These are phyloP conservation scores for Aplodontia rufa DNA, from an alignment of 2,113 vertebrate species.

Conservation along the genomic window DNA sequence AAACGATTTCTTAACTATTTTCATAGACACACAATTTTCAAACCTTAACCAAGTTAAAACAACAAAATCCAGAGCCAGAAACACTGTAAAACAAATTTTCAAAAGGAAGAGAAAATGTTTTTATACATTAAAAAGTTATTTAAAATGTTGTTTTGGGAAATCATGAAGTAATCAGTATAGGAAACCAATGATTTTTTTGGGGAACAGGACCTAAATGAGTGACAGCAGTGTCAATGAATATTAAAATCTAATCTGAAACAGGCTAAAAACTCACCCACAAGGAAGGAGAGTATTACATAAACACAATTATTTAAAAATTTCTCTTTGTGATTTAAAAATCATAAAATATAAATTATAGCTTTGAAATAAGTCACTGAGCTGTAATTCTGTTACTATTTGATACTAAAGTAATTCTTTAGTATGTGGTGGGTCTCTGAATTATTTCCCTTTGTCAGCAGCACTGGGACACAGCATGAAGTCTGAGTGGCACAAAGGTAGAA, in stretches of 20 bases:
- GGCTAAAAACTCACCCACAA: not conserved
- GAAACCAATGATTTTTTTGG: not conserved
- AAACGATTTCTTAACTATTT: not conserved
- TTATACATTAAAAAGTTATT: constrained; percentile 35
- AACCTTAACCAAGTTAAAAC: constrained; percentile 32
- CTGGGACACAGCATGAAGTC: not conserved
- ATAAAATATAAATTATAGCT: constrained; percentile 33
- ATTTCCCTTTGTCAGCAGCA: no score
- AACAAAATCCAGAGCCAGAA: not conserved
- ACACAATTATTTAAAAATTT: not conserved
- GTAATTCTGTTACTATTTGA: not conserved
- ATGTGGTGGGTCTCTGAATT: no score
- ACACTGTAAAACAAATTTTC: not conserved
- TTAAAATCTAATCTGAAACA: not conserved
- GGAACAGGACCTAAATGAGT: not conserved
- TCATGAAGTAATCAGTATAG: not conserved
- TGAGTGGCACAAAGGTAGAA: not conserved
- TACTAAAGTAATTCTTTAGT: not conserved
- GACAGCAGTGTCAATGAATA: not conserved
- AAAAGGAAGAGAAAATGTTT: constrained; percentile 13
- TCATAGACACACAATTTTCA: not conserved
- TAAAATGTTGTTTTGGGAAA: constrained; percentile 35
- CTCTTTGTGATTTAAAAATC: constrained; percentile 15
- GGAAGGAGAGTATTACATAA: not conserved
- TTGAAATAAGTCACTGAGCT: not conserved